Evolutionary conservation across 1,140 invertebrate species (phyloP).

Genomic region (Temnothorax longispinosus): DNA sequence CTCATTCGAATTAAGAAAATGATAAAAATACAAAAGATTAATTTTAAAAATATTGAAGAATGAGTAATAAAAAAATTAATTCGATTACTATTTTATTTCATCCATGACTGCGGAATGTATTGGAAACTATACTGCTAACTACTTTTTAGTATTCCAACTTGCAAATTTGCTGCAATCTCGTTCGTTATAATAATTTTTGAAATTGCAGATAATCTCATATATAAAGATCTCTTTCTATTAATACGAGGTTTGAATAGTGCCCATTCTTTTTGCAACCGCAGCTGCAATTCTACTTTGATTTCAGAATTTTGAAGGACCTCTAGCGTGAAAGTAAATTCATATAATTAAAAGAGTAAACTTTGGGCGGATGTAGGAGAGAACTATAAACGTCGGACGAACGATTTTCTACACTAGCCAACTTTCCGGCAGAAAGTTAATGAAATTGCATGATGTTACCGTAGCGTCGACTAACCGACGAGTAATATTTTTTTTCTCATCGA

Average conservation of each 20-base stretch:
- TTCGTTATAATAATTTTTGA: neutral
- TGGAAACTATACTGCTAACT: neutral
- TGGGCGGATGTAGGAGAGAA: neutral
- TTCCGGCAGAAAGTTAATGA: conserved; percentile 31
- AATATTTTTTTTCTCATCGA: conserved; percentile 13
- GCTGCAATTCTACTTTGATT: neutral
- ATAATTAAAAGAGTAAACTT: conserved; percentile 25
- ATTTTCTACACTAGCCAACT: conserved; percentile 36
- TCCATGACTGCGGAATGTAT: neutral
- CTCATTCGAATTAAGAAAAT: neutral
- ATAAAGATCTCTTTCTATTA: conserved; percentile 14
- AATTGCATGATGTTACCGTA: conserved; percentile 9
- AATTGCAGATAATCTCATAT: neutral
- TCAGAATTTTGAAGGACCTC: conserved; percentile 19
- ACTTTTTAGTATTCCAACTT: neutral
- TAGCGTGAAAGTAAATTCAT: conserved; percentile 31
- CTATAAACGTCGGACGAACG: conserved; percentile 29
- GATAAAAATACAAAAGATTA: neutral
- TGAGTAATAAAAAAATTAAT: neutral
- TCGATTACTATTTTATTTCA: neutral
- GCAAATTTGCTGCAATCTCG: neutral
- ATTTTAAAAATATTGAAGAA: neutral
- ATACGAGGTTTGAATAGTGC: conserved; percentile 4
- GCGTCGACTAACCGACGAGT: conserved; percentile 5
- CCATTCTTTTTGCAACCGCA: neutral